phyloP scores from a whole-genome alignment of 1,140 invertebrate genomes.

The Maconellicoccus hirsutus region DNA sequence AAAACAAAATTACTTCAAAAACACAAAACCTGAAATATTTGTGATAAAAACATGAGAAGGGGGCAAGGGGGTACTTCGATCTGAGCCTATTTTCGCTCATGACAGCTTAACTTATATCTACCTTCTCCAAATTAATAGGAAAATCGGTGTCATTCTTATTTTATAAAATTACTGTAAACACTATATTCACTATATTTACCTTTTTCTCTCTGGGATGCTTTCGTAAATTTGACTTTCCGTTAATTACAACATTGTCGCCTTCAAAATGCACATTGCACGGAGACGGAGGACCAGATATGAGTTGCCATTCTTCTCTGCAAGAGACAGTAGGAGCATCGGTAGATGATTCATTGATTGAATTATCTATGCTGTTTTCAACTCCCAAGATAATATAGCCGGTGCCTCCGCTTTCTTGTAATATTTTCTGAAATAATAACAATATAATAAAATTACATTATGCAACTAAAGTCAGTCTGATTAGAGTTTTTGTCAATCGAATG shows the following conservation, averaged over 20 bases:
- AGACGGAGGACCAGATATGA: slow-evolving; percentile 34
- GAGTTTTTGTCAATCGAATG: too few species aligned
- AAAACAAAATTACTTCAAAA: too few species aligned
- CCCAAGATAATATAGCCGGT: slow-evolving; percentile 1
- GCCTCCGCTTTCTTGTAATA: slow-evolving; percentile 11
- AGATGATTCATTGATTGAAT: slow-evolving; percentile 45
- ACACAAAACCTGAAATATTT: too few species aligned
- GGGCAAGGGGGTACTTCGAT: too few species aligned
- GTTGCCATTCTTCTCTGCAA: slow-evolving; percentile 38
- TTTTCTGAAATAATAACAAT: slow-evolving; percentile 11
- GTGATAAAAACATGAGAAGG: too few species aligned
- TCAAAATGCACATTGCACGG: slow-evolving; percentile 70
- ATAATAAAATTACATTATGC: not conserved
- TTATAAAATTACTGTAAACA: too few species aligned
- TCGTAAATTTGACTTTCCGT: slow-evolving; percentile 64
- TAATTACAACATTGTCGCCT: slow-evolving; percentile 80
- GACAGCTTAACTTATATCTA: too few species aligned
- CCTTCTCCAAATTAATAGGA: too few species aligned
- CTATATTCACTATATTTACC: too few species aligned
- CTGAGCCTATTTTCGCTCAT: too few species aligned
- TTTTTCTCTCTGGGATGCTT: slow-evolving; percentile 50
- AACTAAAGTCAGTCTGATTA: too few species aligned
- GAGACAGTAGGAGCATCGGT: slow-evolving; percentile 49
- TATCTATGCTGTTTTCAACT: slow-evolving; percentile 33
- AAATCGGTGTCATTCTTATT: too few species aligned